Conservation (phyloP, 2,888 invertebrate species). For the Cosmia trapezina region DNA sequence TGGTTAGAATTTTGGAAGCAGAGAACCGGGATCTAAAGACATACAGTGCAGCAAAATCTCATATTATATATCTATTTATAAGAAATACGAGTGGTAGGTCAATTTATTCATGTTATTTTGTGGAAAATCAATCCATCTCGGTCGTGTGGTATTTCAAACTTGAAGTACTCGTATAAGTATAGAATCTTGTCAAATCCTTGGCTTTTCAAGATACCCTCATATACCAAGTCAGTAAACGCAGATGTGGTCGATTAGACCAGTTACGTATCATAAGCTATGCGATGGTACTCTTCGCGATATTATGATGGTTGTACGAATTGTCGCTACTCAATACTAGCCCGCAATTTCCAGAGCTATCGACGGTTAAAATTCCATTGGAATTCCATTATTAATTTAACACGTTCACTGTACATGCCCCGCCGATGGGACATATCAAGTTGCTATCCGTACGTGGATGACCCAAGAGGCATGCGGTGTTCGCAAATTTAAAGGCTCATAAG, state of each 20-base stretch:
- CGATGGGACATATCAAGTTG: too few relatives aligned
- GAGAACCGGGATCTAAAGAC: background rate
- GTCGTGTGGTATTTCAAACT: constrained; percentile 18
- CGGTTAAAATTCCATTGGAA: background rate
- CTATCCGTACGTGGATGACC: too few relatives aligned
- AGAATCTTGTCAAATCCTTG: constrained; percentile 44
- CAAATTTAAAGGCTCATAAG: too few relatives aligned
- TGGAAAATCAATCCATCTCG: background rate
- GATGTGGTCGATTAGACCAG: constrained; percentile 58
- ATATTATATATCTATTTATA: background rate
- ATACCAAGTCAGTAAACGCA: constrained; percentile 60
- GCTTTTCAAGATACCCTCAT: constrained; percentile 45
- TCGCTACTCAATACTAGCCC: too few relatives aligned
- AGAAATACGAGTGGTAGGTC: background rate
- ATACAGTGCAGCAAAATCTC: background rate
- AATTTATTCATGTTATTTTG: background rate
- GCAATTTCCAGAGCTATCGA: background rate
- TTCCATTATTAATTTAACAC: background rate
- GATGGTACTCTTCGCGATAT: background rate
- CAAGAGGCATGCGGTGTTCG: too few relatives aligned
- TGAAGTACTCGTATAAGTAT: background rate
- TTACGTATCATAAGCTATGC: constrained; percentile 21
- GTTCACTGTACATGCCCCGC: too few relatives aligned
- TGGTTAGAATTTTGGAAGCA: too few relatives aligned
- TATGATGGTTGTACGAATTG: too few relatives aligned